Base-by-base conservation (phyloP, 2,888 invertebrate species). In the Drosophila acutilabella region DNA sequence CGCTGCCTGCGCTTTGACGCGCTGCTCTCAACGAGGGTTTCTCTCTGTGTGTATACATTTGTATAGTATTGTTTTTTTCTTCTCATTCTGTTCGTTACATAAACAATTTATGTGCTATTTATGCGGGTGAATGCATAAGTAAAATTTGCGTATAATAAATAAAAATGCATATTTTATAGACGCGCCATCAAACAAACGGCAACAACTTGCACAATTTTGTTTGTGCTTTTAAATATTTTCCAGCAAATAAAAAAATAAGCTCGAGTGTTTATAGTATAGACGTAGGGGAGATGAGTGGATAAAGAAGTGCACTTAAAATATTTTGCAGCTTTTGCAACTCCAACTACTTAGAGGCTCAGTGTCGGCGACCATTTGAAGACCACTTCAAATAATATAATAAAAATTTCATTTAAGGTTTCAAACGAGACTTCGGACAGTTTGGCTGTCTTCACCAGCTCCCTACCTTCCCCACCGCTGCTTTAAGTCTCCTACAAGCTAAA, bases 81-180 rank as follows among this genome's bases (percentile, higher is more conserved):
- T 44, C n/a, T 38, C 20, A 2, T 33, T 50, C 51, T 58, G 64
- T 66, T 64, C 62, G 64, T 68, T 68, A 50, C 60, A 61, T 70
- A 54, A 56, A 71, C 71, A 70, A 67, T 78, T 76, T 78, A 68
- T 79, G 62, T 74, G 64, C 70, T 72, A 72, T 74, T 81, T 71
- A 80, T 83, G 83, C 78, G 81, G 78, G 81, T 81, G 85, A 83
- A 80, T 81, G 81, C 78, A 81, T 85, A 85, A 75, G 75, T 71
- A 83, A 81, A 72, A 71, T 85, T 72, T 74, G 66, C 70, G 69
- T 67, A 71, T 74, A 71, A 69, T 73, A 82, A 81, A 85, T 83
- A 81, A 83, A 77, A 81, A 57, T 80, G 69, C 72, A 77, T 79
- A 79, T 81, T 84, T 81, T 60, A 74, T 65, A 64, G 64, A 53